Evolutionary conservation across 2,113 vertebrate species (phyloP).

Genomic region (Taurulus bubalis): DNA sequence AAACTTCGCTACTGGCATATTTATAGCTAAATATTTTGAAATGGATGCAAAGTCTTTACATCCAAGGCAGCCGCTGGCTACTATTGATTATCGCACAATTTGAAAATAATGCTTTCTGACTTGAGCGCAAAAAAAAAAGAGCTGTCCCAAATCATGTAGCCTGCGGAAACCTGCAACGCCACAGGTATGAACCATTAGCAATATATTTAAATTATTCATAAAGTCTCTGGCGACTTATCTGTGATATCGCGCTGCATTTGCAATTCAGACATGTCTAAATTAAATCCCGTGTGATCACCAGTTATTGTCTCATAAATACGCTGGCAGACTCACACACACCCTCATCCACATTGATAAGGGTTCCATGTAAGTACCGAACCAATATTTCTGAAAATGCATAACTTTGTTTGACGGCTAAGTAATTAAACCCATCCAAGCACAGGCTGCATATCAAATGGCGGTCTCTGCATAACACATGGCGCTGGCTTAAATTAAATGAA

Average conservation of each 20-base stretch:
- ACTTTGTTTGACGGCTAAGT: slow-evolving; percentile 59
- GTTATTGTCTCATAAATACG: slow-evolving; percentile 7
- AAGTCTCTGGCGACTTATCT: background rate
- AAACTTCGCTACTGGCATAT: background rate
- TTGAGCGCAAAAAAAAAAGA: background rate
- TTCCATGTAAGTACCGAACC: slow-evolving; percentile 27
- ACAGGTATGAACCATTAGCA: background rate
- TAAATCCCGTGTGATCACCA: slow-evolving; percentile 21
- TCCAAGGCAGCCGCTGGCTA: background rate
- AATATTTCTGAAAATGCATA: slow-evolving; percentile 55
- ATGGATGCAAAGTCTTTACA: background rate
- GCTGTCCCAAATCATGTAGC: too few species aligned
- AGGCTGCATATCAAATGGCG: slow-evolving; percentile 52
- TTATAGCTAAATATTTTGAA: background rate
- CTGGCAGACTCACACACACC: background rate
- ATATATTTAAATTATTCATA: background rate
- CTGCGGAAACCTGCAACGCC: background rate
- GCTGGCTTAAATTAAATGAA: slow-evolving; percentile 52
- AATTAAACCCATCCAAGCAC: slow-evolving; percentile 69
- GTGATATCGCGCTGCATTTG: background rate
- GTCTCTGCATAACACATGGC: slow-evolving; percentile 47
- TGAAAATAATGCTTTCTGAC: background rate
- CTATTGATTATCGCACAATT: background rate
- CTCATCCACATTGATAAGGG: slow-evolving; percentile 28
- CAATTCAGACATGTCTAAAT: background rate